Conservation (phyloP, 2,797 vertebrate genomes). For the Sebastes cheni region DNA sequence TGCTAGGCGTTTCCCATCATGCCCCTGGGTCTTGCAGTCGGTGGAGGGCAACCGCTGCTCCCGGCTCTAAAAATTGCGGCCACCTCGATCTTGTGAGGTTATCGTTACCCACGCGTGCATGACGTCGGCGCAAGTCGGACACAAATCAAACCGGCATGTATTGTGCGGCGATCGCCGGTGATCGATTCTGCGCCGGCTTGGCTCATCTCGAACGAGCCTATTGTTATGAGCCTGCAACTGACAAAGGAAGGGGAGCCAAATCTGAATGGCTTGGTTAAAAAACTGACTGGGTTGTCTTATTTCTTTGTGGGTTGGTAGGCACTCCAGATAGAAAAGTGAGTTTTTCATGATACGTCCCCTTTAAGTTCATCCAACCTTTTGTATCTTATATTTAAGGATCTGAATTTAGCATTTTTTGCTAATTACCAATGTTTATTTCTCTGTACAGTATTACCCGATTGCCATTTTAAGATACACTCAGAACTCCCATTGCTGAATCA, state of each 20-base stretch:
- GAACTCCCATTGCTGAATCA: neutral
- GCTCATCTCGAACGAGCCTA: neutral
- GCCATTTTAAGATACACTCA: neutral
- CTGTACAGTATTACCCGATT: neutral
- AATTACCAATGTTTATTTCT: neutral
- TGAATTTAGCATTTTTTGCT: neutral
- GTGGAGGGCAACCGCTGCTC: fast-evolving
- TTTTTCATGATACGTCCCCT: neutral
- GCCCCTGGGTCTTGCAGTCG: neutral
- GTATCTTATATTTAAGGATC: neutral
- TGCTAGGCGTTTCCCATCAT: fast-evolving
- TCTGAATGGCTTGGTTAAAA: neutral
- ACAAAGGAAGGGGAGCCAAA: neutral
- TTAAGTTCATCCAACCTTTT: neutral
- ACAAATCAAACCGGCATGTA: neutral
- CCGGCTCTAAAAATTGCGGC: neutral
- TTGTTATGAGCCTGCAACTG: too few relatives aligned
- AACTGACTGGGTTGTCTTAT: too few relatives aligned
- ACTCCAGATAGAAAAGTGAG: neutral
- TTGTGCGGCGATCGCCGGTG: neutral
- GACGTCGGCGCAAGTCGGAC: neutral
- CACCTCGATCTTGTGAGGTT: neutral
- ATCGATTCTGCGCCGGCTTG: neutral
- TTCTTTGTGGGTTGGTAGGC: neutral
- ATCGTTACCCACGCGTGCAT: neutral